These are phyloP conservation scores for Brenthis daphne DNA, from an alignment of 2,888 invertebrate genomes.

Conservation along the genomic window DNA sequence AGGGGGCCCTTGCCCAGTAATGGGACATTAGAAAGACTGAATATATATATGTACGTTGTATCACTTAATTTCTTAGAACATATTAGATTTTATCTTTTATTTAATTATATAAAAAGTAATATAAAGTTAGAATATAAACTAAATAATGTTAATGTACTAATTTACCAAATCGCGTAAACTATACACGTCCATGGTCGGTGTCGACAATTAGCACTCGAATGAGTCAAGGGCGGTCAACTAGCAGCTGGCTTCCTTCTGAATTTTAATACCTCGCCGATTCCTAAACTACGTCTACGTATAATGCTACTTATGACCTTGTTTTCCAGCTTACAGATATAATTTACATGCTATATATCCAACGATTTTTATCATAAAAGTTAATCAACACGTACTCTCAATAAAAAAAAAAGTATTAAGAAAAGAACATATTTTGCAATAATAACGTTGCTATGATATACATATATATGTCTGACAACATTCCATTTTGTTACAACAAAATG, in stretches of 20 bases:
- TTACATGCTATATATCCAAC: background rate
- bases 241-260: constrained; percentile 71
- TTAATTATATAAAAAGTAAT: background rate
- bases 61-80: no score
- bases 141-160: constrained; percentile 10
- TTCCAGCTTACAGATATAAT: background rate
- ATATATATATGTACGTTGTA: no score
- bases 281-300: constrained; percentile 52
- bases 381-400: background rate
- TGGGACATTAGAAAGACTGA: no score
- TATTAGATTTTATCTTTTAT: no score
- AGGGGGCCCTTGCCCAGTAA: no score
- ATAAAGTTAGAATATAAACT: background rate
- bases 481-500: no score
- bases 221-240: constrained; percentile 74
- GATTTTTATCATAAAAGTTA: background rate
- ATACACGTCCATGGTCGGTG: constrained; percentile 8
- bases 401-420: background rate
- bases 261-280: constrained; percentile 63
- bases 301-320: constrained; percentile 20
- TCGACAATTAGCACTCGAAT: constrained; percentile 28
- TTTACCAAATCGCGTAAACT: constrained; percentile 19
- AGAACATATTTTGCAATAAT: no score
- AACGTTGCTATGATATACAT: no score
- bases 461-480: no score